Percentiles rank a stretch among this genome's conserved stretches.
phyloP scores from a whole-genome alignment of 2,113 vertebrate genomes.

The Epinephelus cyanopodus region DNA sequence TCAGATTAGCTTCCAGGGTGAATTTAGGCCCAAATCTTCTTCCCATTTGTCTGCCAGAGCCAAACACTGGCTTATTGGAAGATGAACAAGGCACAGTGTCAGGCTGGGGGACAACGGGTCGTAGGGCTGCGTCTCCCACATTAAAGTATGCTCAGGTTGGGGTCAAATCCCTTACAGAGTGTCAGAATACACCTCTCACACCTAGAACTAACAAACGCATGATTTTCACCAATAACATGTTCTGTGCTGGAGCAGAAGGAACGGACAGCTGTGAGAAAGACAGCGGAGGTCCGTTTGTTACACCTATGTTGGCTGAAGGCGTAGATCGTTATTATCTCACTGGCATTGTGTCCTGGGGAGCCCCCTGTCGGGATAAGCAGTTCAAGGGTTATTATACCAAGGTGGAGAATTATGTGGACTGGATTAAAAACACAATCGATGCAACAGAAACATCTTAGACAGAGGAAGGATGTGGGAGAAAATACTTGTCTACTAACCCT shows the following conservation, averaged over 20 bases:
- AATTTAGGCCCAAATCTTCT: constrained; percentile 83
- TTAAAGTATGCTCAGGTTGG: constrained; percentile 83
- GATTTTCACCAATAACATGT: constrained; percentile 90
- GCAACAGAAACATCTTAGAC: constrained; percentile 16
- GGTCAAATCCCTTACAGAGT: constrained; percentile 41
- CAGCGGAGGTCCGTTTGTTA: constrained; percentile 89
- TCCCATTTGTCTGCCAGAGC: constrained; percentile 91
- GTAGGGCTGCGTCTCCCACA: too few relatives aligned
- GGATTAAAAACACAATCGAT: constrained; percentile 89
- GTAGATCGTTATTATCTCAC: constrained; percentile 70
- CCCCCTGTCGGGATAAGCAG: constrained; percentile 56
- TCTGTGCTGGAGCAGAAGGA: constrained; percentile 87
- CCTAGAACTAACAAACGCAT: accelerated
- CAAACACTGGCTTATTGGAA: constrained; percentile 25
- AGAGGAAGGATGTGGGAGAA: neutral
- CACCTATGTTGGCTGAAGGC: constrained; percentile 54
- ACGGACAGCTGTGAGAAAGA: constrained; percentile 91
- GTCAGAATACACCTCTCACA: constrained; percentile 5
- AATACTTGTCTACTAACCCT: neutral
- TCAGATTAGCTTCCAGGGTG: constrained; percentile 86
- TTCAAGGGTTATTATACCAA: constrained; percentile 91
- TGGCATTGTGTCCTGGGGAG: constrained; percentile 94
- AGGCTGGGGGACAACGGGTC: constrained; percentile 88
- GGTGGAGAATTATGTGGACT: constrained; percentile 89
- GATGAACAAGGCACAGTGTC: constrained; percentile 86